phyloP scores from a whole-genome alignment of 2,888 invertebrate genomes.

The Eupithecia dodoneata region DNA sequence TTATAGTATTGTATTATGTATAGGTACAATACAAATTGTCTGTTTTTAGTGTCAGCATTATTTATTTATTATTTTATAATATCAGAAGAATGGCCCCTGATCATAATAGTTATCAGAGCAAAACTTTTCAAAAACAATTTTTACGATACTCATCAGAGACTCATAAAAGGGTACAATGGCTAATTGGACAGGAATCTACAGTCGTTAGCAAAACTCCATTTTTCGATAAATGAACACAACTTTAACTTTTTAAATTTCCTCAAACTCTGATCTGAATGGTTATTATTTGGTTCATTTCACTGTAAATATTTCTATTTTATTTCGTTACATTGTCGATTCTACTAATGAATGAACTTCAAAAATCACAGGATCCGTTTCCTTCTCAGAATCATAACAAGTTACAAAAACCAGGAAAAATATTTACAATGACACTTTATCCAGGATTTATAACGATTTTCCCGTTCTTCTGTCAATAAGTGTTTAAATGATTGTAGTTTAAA shows the following conservation, averaged over 20 bases:
- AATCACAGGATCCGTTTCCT: not conserved
- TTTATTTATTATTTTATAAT: not conserved
- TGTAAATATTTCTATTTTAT: not conserved
- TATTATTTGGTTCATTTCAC: not conserved
- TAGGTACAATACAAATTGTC: no score
- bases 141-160: not conserved
- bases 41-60: no score
- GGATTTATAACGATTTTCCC: not conserved
- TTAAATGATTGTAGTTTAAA: not conserved
- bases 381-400: not conserved
- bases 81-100: not conserved
- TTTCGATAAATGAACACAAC: not conserved
- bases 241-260: not conserved
- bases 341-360: not conserved
- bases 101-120: not conserved
- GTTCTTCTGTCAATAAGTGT: not conserved
- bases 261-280: not conserved
- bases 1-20: no score
- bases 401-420: not conserved
- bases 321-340: no score
- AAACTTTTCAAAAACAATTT: not conserved
- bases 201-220: constrained; percentile 1
- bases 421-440: not conserved
- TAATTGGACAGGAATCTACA: not conserved
- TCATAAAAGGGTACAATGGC: not conserved